Evolutionary conservation across 2,888 invertebrate species (phyloP).

Genomic region (Spialia ferax): DNA sequence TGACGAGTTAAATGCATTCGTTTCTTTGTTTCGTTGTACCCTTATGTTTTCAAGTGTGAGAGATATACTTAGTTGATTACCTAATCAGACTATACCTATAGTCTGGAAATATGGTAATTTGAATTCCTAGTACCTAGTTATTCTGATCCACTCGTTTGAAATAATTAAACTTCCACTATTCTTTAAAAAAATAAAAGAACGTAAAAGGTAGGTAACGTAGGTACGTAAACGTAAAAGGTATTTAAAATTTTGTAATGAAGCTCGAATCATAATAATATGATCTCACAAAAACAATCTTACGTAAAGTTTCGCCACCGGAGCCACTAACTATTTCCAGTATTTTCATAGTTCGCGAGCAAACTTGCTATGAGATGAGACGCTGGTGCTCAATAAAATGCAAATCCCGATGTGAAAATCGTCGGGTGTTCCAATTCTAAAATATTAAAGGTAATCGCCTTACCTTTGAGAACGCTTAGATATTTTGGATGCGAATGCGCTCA

Average conservation of each 20-base stretch:
- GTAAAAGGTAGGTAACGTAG: no score
- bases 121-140: no score
- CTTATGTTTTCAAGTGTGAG: no score
- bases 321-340: not conserved
- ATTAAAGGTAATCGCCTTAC: conserved; percentile 68
- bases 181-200: no score
- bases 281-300: not conserved
- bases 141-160: no score
- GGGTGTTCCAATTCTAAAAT: conserved; percentile 58
- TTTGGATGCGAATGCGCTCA: conserved; percentile 35
- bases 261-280: not conserved
- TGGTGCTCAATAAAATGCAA: conserved; percentile 68
- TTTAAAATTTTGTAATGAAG: not conserved
- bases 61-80: no score
- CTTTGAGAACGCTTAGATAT: conserved; percentile 50
- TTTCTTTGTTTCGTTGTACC: no score
- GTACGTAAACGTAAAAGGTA: no score
- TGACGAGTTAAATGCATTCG: no score
- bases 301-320: conserved; percentile 1
- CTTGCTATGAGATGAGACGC: conserved; percentile 21
- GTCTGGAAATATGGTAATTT: no score
- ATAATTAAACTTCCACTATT: no score
- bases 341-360: conserved; percentile 4
- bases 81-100: no score
- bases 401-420: conserved; percentile 55